Evolutionary conservation across 23 tunicate genomes (phyloP).

Genomic region (Halocynthia roretzi): DNA sequence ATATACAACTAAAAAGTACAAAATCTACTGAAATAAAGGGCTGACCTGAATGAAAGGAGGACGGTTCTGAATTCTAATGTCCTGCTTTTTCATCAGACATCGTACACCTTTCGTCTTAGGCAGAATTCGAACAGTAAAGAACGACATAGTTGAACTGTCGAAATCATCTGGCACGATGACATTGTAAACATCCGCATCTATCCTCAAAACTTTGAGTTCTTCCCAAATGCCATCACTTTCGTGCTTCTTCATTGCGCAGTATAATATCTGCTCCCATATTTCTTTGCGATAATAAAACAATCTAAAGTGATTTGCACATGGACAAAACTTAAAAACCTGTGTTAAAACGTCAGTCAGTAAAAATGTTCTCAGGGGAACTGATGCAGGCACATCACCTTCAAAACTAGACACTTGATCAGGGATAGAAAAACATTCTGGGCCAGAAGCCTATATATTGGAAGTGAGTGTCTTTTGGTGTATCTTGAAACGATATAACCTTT

Average conservation of each 20-base stretch:
- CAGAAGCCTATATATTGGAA: too few species aligned
- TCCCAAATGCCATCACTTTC: neutral
- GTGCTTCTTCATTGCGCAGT: neutral
- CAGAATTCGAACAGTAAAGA: constrained; percentile 7
- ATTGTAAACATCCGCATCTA: neutral
- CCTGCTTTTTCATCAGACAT: neutral
- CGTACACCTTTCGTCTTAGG: constrained; percentile 12
- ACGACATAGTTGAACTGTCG: neutral
- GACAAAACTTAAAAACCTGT: too few species aligned
- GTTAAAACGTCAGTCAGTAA: too few species aligned
- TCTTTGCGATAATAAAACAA: constrained; percentile 8
- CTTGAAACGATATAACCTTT: too few species aligned
- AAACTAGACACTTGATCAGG: too few species aligned
- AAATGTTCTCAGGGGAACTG: too few species aligned
- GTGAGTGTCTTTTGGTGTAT: too few species aligned
- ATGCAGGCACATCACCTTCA: too few species aligned
- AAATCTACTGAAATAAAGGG: too few species aligned
- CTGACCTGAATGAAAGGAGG: too few species aligned
- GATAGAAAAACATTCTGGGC: too few species aligned
- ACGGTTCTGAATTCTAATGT: neutral
- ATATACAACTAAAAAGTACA: too few species aligned
- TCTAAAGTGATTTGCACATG: neutral
- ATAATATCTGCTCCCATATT: constrained; percentile 4
- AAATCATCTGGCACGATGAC: neutral
- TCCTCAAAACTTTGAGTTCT: neutral